Evolutionary conservation across 1,140 invertebrate genomes (phyloP).

Genomic region (Atta texana): DNA sequence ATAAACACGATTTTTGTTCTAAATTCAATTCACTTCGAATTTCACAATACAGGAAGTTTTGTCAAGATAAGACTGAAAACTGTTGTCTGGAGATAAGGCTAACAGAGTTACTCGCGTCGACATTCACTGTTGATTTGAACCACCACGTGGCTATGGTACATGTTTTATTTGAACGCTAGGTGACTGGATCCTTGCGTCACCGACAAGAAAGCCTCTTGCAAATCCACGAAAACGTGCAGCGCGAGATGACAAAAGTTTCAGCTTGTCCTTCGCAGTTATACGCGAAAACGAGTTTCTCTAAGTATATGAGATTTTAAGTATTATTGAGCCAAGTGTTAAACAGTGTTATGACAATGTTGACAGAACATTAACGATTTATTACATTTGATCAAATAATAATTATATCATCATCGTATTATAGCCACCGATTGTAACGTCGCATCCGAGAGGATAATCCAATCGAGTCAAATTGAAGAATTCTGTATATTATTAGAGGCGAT

Average conservation of each 20-base stretch:
- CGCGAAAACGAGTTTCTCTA: constrained; percentile 8
- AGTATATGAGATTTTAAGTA: not conserved
- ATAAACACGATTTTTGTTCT: not conserved
- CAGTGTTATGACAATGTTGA: constrained; percentile 1
- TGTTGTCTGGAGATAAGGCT: not conserved
- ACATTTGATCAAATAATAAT: not conserved
- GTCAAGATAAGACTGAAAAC: not conserved
- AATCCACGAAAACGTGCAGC: not conserved
- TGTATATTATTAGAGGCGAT: not conserved
- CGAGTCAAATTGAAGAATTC: not conserved
- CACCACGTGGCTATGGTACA: constrained; percentile 42
- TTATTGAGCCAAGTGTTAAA: not conserved
- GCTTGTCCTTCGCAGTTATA: constrained; percentile 16
- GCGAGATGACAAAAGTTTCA: constrained; percentile 34
- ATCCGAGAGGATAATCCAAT: not conserved
- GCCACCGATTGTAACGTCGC: not conserved
- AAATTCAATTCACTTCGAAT: not conserved
- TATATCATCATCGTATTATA: not conserved
- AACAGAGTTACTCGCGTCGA: not conserved
- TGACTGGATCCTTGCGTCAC: constrained; percentile 23
- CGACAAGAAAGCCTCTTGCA: not conserved
- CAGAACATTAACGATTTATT: not conserved
- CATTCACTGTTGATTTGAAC: constrained; percentile 24
- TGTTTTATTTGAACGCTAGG: not conserved
- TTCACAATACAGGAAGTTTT: not conserved